Evolutionary conservation across 1,140 invertebrate genomes (phyloP).

Genomic region (Pseudobourletiella spinata): DNA sequence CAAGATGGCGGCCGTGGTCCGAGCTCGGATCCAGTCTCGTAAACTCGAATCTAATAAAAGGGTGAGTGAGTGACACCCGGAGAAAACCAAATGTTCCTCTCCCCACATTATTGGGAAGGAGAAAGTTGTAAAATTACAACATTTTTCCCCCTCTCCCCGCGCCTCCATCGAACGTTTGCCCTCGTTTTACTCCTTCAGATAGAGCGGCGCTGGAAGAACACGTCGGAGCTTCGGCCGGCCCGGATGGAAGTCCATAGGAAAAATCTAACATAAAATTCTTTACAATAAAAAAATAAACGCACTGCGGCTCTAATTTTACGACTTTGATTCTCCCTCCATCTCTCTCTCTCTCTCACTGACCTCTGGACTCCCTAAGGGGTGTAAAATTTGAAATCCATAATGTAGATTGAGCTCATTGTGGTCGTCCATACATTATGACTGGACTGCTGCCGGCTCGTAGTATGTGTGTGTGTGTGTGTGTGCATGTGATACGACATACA

Average conservation of each 20-base stretch:
- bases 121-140: too few relatives aligned
- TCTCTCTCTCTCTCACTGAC: neutral
- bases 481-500: too few relatives aligned
- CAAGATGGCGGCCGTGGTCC: neutral
- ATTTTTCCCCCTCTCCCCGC: neutral
- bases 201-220: neutral
- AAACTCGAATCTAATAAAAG: neutral
- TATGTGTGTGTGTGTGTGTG: too few relatives aligned
- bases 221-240: too few relatives aligned
- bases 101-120: too few relatives aligned
- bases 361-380: neutral
- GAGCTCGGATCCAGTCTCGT: neutral
- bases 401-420: too few relatives aligned
- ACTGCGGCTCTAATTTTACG: slow-evolving; percentile 9
- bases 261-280: slow-evolving; percentile 3
- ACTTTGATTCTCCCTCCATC: too few relatives aligned
- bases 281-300: slow-evolving; percentile 6
- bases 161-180: too few relatives aligned
- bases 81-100: neutral
- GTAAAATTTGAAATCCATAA: neutral
- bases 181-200: neutral
- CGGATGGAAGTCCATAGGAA: neutral
- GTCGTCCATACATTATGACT: too few relatives aligned
- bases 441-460: too few relatives aligned
- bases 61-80: neutral